Base-by-base conservation (phyloP, 2,888 invertebrate species). In the Aleiodes testaceus region DNA sequence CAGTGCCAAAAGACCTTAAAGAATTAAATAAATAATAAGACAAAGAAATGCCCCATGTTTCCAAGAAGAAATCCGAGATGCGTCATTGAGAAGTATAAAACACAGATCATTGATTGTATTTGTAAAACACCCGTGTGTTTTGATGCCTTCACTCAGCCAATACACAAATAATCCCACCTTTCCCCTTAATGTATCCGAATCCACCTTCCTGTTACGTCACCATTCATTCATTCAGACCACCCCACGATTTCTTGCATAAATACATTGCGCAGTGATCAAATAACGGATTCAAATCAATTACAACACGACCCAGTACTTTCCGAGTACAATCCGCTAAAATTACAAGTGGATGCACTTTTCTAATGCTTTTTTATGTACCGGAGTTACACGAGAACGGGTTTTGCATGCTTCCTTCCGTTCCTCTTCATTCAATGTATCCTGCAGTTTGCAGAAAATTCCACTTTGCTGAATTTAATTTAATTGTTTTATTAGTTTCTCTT, bases 51-150 rank as follows among this genome's bases (percentile, higher is more conserved):
- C 61, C 59, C 52, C 66, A 66, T 66, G 72, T 72, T 78, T 78
- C 77, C 68, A 42, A 66, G 78, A 78, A 78, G 78, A 75, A 76
- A 78, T 63, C 44, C 47, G 77, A 78, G 74, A 75, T 72, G 52
- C 71, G 73, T 74, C 74, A 73, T 75, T 73, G 74, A 74, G 75
- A 72, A 9, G 45, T 53, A 30, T 42, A 61, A 67, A 16, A 49
- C 45, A 12, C 26, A 36, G 36, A 42, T 42, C 59, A 59, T 16
- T 59, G 36, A 36, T 55, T 55, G 59, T 42, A 59, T 59, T 59
- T 42, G 59, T 59, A n/a, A 64, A 70, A 47, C 71, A 63, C 61
- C 36, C 53, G 47, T 44, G 67, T 65, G 45, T 20, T 50, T 42
- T 45, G 22, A 61, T 42, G 65, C 47, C 64, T 69, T 66, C 70